Evolutionary conservation across 2,113 vertebrate species (phyloP).

Genomic region (Loxodonta africana): DNA sequence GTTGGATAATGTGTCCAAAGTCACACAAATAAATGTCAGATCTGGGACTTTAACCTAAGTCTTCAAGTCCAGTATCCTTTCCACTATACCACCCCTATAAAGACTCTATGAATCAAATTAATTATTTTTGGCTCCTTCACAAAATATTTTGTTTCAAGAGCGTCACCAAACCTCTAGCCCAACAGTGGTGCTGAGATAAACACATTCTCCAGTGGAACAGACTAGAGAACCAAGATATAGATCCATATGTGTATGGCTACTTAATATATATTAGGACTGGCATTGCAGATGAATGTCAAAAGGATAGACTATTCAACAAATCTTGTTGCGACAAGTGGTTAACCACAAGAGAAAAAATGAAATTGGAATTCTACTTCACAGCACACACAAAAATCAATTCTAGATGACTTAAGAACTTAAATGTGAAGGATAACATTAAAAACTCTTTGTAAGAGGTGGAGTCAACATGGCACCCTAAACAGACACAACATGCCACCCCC

Average conservation of each 20-base stretch:
- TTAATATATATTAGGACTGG: background rate
- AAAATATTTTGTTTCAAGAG: slow-evolving; percentile 7
- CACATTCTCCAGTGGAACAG: background rate
- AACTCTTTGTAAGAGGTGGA: background rate
- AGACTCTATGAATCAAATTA: background rate
- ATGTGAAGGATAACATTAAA: background rate
- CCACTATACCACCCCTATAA: background rate
- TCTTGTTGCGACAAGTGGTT: background rate
- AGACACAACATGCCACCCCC: no score
- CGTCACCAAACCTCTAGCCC: background rate
- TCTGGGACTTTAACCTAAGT: background rate
- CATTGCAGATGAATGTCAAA: background rate
- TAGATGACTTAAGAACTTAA: slow-evolving; percentile 49
- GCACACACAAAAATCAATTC: slow-evolving; percentile 24
- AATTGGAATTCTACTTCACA: slow-evolving; percentile 52
- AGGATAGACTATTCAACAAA: background rate
- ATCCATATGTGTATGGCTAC: background rate
- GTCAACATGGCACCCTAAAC: no score
- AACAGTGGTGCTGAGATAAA: background rate
- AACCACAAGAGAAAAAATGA: background rate
- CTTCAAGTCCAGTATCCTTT: background rate
- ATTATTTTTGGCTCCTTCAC: background rate
- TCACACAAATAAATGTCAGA: background rate
- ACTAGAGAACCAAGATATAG: background rate
- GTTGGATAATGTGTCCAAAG: background rate